These are phyloP conservation scores for Drosophila prosaltans DNA, from an alignment of 1,140 invertebrate species.

Conservation along the genomic window DNA sequence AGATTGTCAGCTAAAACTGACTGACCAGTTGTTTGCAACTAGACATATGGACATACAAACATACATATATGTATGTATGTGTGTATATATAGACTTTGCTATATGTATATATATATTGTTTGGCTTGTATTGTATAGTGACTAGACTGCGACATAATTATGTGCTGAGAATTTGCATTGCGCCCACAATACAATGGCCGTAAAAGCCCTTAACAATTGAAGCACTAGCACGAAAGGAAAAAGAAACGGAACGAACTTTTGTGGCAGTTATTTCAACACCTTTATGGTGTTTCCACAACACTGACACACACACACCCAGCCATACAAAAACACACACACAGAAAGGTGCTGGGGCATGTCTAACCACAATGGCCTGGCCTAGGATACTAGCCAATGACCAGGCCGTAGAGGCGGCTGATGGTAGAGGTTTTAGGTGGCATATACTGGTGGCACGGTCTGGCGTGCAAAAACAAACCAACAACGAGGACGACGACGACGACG, in stretches of 20 bases:
- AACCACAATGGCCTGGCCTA: slow-evolving; percentile 57
- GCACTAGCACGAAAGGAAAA: slow-evolving; percentile 33
- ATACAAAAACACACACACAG: background rate
- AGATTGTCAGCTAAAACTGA: slow-evolving; percentile 11
- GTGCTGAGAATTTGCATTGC: slow-evolving; percentile 75
- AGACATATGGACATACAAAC: background rate
- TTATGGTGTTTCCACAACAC: slow-evolving; percentile 60
- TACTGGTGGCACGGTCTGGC: slow-evolving; percentile 43
- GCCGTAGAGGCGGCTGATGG: background rate
- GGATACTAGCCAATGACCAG: slow-evolving; percentile 67
- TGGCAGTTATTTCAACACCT: slow-evolving; percentile 80
- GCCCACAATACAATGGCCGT: slow-evolving; percentile 65
- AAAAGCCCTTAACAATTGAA: slow-evolving; percentile 73
- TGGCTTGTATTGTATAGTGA: slow-evolving; percentile 36
- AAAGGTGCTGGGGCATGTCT: background rate
- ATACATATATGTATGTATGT: background rate
- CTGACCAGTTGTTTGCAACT: slow-evolving; percentile 11
- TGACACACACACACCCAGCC: slow-evolving; percentile 16
- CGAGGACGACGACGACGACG: background rate
- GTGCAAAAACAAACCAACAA: slow-evolving; percentile 73
- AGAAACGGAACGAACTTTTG: slow-evolving; percentile 41
- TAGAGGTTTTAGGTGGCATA: slow-evolving; percentile 9
- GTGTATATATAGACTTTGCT: background rate
- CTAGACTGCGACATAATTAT: slow-evolving; percentile 73
- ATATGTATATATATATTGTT: background rate